Base-by-base conservation (phyloP, 2,797 vertebrate genomes). In the Pipistrellus pipistrellus region DNA sequence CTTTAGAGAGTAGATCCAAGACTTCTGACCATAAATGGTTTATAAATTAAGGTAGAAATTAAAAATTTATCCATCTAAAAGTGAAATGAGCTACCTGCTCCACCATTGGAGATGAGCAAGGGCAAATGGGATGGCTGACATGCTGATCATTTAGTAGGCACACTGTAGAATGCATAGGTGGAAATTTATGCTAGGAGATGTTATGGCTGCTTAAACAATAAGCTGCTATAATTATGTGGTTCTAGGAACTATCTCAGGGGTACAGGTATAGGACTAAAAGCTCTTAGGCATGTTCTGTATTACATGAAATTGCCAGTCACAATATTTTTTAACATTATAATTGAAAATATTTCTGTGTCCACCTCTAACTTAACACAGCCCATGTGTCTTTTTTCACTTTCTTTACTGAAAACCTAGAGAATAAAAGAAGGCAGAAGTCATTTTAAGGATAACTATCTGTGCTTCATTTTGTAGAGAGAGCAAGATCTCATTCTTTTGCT, bases 41-140 rank as follows among this genome's bases (percentile, higher is more conserved):
- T 87, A 75, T 51, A 73, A 75, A 8, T 92, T 84, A 85, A 77
- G 84, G 69, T 27, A 90, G 27, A 62, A 93, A 53, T 27, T 84
- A 32, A 21, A 53, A 84, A 78, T 35, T 8, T 35, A 15, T 20
- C n/a, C 2, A 20, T 83, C 21, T 76, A 38, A 85, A 76, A 66
- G 7, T 18, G 9, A 84, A 78, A 30, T 53, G 17, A 77, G 53
- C n/a, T 68, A 10, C 8, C 32, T 71, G 7, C 15, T 6, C 72
- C 8, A 25, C 4, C 38, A 23, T 6, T 64, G 7, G 35, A 23
- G 8, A 44, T 14, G 23, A 93, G 71, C 71, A 57, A n/a, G 7
- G 38, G 32, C 2, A 64, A 30, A 2, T 32, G 1, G 21, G 6
- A 3, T 76, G 21, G 10, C 17, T 23, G 23, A 17, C 6, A 3